Base-by-base conservation (phyloP, 2,113 vertebrate genomes). In the Microtus oregoni region DNA sequence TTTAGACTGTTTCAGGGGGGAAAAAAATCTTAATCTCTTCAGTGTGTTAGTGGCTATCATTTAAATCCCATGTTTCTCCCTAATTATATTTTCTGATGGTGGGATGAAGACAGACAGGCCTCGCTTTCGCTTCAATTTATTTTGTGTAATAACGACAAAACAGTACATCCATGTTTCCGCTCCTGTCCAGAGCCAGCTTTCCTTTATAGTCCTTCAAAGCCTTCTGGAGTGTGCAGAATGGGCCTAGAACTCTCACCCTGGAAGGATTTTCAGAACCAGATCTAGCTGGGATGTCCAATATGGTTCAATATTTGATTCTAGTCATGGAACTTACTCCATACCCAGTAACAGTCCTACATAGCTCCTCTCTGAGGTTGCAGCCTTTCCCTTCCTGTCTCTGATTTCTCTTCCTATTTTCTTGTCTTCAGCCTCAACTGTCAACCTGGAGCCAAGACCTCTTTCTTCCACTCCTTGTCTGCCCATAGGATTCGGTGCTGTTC, bases 1-100 rank as follows among this genome's bases (percentile, higher is more conserved):
- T n/a, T 76, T 96, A 94, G 89, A 96, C 86, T 85, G 65, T 95
- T 86, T 61, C 75, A 86, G 76, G 65, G 38, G 47, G 95, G 20
- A 50, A 91, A 92, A 85, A 89, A 96, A 94, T 85, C 97, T 87
- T 96, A 96, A 91, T 95, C 94, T 91, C 95, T 94, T 95, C 81
- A 92, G 83, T 63, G 82, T 92, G 94, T 96, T 89, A 94, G 91
- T 90, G 65, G 65, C 58, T 92, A 92, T 96, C 82, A 96, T 93
- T 97, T 96, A 95, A 97, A 96, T 95, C 73, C 96, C 63, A 85
- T 47, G 91, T 96, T 93, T 35, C 24, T 47, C 70, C 70, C 8
- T 97, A 95, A 97, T 97, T 97, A 88, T 97, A 95, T 91, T 97
- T 96, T 97, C 92, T 95, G 90, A 92, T 65, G 90, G 47, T 65